Percentiles rank a stretch among this genome's conserved stretches.
Evolutionary conservation across 2,797 vertebrate species (phyloP).

Genomic region (Perdix hodgsoniae): DNA sequence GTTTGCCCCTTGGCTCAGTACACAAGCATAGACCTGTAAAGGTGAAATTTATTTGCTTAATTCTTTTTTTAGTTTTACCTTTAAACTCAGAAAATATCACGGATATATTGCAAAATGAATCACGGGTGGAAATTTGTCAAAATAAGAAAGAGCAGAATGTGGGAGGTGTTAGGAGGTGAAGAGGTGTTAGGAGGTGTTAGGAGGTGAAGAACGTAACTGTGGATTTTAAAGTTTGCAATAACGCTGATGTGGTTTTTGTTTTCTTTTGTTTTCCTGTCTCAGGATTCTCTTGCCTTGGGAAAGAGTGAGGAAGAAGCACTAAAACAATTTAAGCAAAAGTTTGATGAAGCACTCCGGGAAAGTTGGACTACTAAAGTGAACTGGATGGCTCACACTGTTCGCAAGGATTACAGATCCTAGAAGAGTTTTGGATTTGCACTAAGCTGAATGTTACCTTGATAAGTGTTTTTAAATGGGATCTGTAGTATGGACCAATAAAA

Average conservation of each 20-base stretch:
- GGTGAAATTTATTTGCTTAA: neutral
- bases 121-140: neutral
- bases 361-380: conserved; percentile 99
- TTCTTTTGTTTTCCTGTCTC: neutral
- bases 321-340: conserved; percentile 98
- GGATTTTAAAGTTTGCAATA: neutral
- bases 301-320: conserved; percentile 97
- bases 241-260: neutral
- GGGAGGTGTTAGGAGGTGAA: neutral
- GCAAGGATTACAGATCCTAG: conserved; percentile 95
- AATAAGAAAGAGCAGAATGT: neutral
- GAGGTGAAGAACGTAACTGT: neutral
- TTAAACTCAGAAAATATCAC: neutral
- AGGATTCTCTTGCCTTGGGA: conserved; percentile 97
- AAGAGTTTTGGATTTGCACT: conserved; percentile 77
- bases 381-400: conserved; percentile 99
- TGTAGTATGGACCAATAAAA: conserved; percentile 53
- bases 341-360: conserved; percentile 96
- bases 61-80: neutral
- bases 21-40: neutral
- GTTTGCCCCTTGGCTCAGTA: neutral
- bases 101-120: neutral
- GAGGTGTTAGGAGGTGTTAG: no score
- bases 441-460: conserved; percentile 71
- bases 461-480: conserved; percentile 81